Evolutionary conservation across 2,888 invertebrate species (phyloP).

Genomic region (Sinhomidia bicolor): DNA sequence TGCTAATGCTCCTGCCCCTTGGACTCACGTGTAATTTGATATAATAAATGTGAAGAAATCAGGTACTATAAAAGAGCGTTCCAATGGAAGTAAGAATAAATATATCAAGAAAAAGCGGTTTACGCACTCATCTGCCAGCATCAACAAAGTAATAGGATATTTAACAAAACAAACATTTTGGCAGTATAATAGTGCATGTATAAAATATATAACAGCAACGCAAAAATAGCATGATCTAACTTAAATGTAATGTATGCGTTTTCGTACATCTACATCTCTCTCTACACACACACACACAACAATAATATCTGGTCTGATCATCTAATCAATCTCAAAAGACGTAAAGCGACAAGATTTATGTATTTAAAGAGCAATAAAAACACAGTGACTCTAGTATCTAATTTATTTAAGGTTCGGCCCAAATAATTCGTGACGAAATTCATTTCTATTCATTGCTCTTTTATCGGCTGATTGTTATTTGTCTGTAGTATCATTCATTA

Average conservation of each 20-base stretch:
- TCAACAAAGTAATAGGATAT: constrained; percentile 13
- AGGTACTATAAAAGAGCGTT: constrained; percentile 38
- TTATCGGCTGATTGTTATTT: no score
- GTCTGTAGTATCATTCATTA: no score
- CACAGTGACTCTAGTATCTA: background rate
- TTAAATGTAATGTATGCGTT: background rate
- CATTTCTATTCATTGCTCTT: no score
- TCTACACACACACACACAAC: no score
- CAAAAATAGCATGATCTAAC: background rate
- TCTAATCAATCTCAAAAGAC: background rate
- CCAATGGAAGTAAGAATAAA: constrained; percentile 2
- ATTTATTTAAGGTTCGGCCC: background rate
- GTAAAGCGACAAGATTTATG: background rate
- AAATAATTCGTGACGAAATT: no score
- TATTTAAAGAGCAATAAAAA: background rate
- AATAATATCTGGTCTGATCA: background rate
- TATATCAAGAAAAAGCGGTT: constrained; percentile 44
- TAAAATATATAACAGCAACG: background rate
- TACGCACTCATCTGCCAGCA: constrained; percentile 35
- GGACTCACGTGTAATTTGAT: background rate
- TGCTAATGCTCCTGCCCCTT: constrained; percentile 6
- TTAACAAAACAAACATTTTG: constrained; percentile 47
- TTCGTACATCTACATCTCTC: no score
- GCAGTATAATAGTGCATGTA: constrained; percentile 28
- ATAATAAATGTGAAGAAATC: constrained; percentile 18